phyloP scores from a whole-genome alignment of 2,888 invertebrate species.

The Amiota minor region DNA sequence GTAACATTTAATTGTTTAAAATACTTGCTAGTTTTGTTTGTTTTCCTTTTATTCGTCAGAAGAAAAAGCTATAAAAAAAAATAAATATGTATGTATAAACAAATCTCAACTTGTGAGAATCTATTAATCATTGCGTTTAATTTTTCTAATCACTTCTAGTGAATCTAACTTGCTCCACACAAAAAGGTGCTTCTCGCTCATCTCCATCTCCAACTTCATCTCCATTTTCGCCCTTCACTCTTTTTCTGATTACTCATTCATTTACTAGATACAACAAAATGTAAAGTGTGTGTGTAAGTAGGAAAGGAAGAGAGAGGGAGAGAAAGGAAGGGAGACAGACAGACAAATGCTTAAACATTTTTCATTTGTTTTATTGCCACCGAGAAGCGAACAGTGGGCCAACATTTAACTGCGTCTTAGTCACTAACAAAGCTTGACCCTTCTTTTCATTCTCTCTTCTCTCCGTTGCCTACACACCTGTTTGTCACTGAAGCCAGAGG shows the following conservation, averaged over 20 bases:
- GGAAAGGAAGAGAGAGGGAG: slow-evolving; percentile 27
- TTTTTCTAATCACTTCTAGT: slow-evolving; percentile 62
- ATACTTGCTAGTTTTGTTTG: slow-evolving; percentile 18
- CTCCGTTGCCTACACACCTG: no score
- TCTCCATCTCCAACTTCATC: slow-evolving; percentile 25
- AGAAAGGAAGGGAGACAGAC: slow-evolving; percentile 32
- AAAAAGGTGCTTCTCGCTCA: slow-evolving; percentile 43
- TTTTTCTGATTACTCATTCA: no score
- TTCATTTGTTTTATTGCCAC: slow-evolving; percentile 62
- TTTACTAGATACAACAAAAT: no score
- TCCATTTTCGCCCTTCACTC: no score
- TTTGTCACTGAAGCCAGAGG: no score
- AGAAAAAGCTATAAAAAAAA: no score
- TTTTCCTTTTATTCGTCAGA: background rate
- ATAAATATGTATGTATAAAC: background rate
- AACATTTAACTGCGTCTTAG: background rate
- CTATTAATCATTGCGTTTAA: background rate
- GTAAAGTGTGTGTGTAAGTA: background rate
- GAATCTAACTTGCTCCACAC: slow-evolving; percentile 48
- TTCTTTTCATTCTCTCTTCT: no score
- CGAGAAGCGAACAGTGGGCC: slow-evolving; percentile 34
- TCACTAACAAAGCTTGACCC: no score
- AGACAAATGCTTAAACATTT: slow-evolving; percentile 57
- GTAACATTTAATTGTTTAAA: slow-evolving; percentile 31
- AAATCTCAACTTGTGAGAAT: slow-evolving; percentile 12